Base-by-base conservation (phyloP, 2,797 vertebrate species). In the Acrocephalus scirpaceus region DNA sequence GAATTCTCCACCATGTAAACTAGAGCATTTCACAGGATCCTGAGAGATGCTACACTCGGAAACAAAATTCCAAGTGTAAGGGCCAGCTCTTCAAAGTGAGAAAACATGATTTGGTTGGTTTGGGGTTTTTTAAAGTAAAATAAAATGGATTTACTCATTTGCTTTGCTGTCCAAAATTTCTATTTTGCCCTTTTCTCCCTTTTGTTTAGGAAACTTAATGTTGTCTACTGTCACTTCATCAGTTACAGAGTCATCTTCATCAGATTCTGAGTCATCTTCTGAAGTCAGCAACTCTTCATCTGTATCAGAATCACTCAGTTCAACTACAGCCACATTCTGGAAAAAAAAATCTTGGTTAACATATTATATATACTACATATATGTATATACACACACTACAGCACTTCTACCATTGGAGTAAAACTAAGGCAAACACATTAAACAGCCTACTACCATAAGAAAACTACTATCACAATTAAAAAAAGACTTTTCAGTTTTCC, bases 301-400 rank as follows among this genome's bases (percentile, higher is more conserved):
- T 72, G 98, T 96, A 72, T 98, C 98, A 2, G 98, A 98, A n/a
- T 88, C 97, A 61, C 96, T 98, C 88, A 99, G 97, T 96, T 99
- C 98, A 96, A 99, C 98, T 79, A 99, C 80, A 8, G 99, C 98
- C 23, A 99, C 98, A 20, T 99, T 99, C 99, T 99, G 96, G 9
- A 42, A 54, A 74, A 74, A 51, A 73, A 44, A 1, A 38, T 22
- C 11, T 72, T 29, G 36, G 29, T 92, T 86, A 91, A 85, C 38
- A 67, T 8, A 4, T 61, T 32, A 47, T 10, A 34, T 21, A 48
- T 27, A 27, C 11, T 26, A 47, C 2, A 70, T 25, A 53, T 9
- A 77, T 25, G 38, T 7, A 45, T 19, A 44, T 23, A 18, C 2
- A 67, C 11, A 45, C 17, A 40, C 30, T 18, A 18, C 26, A 48